Evolutionary conservation across 1,140 invertebrate genomes (phyloP).

Genomic region (Drosophila malerkotliana): DNA sequence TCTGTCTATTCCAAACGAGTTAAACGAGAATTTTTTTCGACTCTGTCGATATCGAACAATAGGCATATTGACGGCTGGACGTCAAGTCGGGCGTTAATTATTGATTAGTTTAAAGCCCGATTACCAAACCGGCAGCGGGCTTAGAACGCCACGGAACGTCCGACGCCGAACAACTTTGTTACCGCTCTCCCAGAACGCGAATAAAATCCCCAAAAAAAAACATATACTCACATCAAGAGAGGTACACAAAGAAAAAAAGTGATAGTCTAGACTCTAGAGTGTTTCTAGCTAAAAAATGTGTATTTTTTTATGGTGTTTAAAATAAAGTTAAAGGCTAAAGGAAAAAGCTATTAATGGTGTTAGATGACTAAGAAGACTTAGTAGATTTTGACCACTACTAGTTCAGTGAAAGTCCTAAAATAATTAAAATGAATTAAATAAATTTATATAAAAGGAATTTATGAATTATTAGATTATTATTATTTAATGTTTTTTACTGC

Average conservation of each 20-base stretch:
- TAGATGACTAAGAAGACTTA: too few relatives aligned
- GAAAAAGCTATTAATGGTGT: too few relatives aligned
- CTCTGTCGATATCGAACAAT: conserved; percentile 37
- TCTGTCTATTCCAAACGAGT: conserved; percentile 50
- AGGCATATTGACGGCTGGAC: conserved; percentile 34
- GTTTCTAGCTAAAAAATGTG: too few relatives aligned
- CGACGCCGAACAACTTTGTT: conserved; percentile 52
- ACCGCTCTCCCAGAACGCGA: conserved; percentile 28
- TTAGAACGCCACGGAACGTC: conserved; percentile 68
- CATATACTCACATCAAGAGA: conserved; percentile 19
- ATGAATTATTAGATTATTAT: too few relatives aligned
- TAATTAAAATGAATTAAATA: too few relatives aligned
- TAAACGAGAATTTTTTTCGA: conserved; percentile 45
- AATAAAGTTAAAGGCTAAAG: too few relatives aligned
- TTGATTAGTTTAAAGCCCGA: conserved; percentile 80
- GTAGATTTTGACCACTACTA: too few relatives aligned
- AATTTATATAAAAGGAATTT: too few relatives aligned
- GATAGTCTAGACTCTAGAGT: too few relatives aligned
- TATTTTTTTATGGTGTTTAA: too few relatives aligned
- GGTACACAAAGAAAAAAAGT: conserved; percentile 11
- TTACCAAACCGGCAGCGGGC: conserved; percentile 62
- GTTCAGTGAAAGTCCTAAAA: too few relatives aligned
- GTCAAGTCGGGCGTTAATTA: conserved; percentile 69
- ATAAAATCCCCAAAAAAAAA: conserved; percentile 19
- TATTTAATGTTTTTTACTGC: too few relatives aligned